Percentiles rank a stretch among this genome's conserved stretches.
phyloP scores from a whole-genome alignment of 2,113 vertebrate species.

The Stomatorhinus ivindoensis region DNA sequence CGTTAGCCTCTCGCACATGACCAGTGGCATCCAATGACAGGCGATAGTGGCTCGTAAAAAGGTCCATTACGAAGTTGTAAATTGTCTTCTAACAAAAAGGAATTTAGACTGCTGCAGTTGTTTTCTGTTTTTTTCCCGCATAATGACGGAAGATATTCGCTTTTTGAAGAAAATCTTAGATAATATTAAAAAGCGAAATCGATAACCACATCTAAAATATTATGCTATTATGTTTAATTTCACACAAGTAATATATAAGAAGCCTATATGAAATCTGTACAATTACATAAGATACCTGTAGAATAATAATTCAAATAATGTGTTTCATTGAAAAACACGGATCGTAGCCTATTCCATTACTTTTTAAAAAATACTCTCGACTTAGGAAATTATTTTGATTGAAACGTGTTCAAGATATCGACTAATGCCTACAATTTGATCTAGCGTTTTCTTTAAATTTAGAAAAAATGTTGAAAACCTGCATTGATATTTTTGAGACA shows the following conservation, averaged over 20 bases:
- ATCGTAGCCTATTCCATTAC: not conserved
- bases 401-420: not conserved
- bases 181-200: not conserved
- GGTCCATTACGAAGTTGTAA: conserved; percentile 98
- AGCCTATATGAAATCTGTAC: not conserved
- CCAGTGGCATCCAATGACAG: conserved; percentile 96
- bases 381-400: not conserved
- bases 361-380: not conserved
- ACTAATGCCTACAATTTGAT: not conserved
- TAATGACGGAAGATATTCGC: conserved; percentile 74
- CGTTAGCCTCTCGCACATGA: conserved; percentile 94
- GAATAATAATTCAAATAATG: not conserved
- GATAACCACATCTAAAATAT: not conserved
- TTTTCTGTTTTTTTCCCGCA: conserved; percentile 76
- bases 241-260: not conserved
- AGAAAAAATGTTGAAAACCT: not conserved
- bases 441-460: not conserved
- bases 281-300: not conserved
- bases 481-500: not conserved
- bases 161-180: conserved; percentile 25
- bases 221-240: not conserved
- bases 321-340: not conserved
- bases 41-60: conserved; percentile 96
- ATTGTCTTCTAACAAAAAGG: conserved; percentile 99
- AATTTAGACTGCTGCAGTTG: conserved; percentile 89